A percentile compares a stretch with the other conserved stretches of the same genome.
phyloP scores from a whole-genome alignment of 2,888 invertebrate genomes.

The Byasa hedistus region DNA sequence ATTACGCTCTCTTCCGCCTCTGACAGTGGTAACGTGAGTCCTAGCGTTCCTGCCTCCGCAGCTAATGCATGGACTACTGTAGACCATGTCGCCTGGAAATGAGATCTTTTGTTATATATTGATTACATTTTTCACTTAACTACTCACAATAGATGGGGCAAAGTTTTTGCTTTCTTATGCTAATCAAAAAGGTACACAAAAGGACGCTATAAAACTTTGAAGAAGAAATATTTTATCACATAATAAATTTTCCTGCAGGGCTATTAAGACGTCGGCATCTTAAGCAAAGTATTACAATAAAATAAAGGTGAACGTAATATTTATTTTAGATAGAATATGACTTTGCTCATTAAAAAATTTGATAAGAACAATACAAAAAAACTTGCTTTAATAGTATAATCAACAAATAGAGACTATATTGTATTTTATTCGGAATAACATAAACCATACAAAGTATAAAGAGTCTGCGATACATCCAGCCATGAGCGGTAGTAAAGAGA shows the following conservation, averaged over 20 bases:
- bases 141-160: background rate
- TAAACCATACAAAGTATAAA: slow-evolving; percentile 62
- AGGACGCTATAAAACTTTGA: background rate
- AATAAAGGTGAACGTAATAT: too few relatives aligned
- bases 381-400: background rate
- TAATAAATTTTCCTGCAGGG: background rate
- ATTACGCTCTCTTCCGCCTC: slow-evolving; percentile 54
- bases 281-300: too few relatives aligned
- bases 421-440: background rate
- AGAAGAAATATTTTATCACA: background rate
- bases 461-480: slow-evolving; percentile 56
- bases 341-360: too few relatives aligned
- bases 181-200: background rate
- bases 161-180: background rate
- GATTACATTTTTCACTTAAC: too few relatives aligned
- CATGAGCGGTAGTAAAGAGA: slow-evolving; percentile 51
- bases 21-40: slow-evolving; percentile 60
- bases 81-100: slow-evolving; percentile 54
- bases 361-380: background rate
- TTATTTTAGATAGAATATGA: too few relatives aligned
- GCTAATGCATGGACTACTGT: slow-evolving; percentile 64
- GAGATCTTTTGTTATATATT: background rate
- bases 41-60: slow-evolving; percentile 62
- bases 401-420: background rate
- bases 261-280: background rate